phyloP scores from a whole-genome alignment of 2,797 vertebrate species.

The Champsocephalus gunnari region DNA sequence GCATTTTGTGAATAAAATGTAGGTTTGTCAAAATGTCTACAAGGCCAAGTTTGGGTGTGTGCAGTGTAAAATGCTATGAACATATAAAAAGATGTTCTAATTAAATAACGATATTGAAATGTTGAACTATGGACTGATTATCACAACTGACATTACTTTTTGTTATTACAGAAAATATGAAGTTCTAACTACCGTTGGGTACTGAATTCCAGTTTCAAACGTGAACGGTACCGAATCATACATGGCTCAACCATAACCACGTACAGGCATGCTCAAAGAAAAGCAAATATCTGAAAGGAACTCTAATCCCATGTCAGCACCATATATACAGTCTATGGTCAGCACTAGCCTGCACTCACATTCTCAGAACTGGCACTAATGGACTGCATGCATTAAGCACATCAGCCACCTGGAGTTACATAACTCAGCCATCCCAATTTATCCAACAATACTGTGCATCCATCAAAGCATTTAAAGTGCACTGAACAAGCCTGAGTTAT shows the following conservation, averaged over 20 bases:
- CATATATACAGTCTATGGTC: constrained; percentile 6
- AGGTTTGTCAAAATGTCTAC: neutral
- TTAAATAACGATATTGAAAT: no score
- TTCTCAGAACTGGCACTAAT: constrained; percentile 45
- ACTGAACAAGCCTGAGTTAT: constrained; percentile 6
- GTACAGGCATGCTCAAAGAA: constrained; percentile 44
- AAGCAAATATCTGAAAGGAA: constrained; percentile 55
- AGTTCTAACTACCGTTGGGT: no score
- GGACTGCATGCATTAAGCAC: constrained; percentile 50
- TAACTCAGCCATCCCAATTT: constrained; percentile 28
- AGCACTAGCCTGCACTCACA: constrained; percentile 50
- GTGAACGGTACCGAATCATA: no score
- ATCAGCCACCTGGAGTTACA: constrained; percentile 45
- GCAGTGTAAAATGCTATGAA: no score
- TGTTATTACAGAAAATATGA: no score
- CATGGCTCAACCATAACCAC: constrained; percentile 10
- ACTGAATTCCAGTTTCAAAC: no score
- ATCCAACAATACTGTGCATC: constrained; percentile 29
- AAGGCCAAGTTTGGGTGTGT: neutral
- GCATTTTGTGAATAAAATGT: constrained; percentile 13
- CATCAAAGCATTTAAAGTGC: constrained; percentile 27
- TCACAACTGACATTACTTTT: no score
- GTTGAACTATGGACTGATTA: no score
- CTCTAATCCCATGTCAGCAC: constrained; percentile 46
- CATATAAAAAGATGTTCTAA: no score